phyloP scores from a whole-genome alignment of 2,113 vertebrate species.

The Pseudorectes ferrugineus region DNA sequence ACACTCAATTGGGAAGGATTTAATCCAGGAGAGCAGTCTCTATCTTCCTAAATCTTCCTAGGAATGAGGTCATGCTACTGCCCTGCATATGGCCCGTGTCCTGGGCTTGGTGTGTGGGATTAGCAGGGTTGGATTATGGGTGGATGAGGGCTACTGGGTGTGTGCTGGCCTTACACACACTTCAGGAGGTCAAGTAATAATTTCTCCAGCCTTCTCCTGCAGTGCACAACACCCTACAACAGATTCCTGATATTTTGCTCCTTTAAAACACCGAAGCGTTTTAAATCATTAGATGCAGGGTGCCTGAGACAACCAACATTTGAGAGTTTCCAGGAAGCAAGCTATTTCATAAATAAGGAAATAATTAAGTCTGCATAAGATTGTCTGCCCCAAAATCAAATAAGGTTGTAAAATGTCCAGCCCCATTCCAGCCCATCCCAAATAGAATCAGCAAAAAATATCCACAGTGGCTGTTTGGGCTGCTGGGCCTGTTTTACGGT shows the following conservation, averaged over 20 bases:
- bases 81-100: not conserved
- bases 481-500: not conserved
- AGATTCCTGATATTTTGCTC: not conserved
- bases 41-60: not conserved
- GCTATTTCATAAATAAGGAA: not conserved
- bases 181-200: not conserved
- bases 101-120: not conserved
- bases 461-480: not conserved
- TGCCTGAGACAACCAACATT: not conserved
- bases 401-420: not conserved
- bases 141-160: not conserved
- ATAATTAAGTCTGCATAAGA: not conserved
- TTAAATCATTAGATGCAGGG: fast-evolving
- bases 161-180: fast-evolving
- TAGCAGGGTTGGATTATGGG: not conserved
- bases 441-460: not conserved
- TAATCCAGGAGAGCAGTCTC: not conserved
- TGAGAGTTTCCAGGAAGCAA: not conserved
- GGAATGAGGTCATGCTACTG: not conserved
- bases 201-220: not conserved
- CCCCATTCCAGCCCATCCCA: not conserved
- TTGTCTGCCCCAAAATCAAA: not conserved
- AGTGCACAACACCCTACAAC: not conserved
- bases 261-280: not conserved
- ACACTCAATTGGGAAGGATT: not conserved